Evolutionary conservation across 2,888 invertebrate genomes (phyloP).

Genomic region (Drosophila anceps): DNA sequence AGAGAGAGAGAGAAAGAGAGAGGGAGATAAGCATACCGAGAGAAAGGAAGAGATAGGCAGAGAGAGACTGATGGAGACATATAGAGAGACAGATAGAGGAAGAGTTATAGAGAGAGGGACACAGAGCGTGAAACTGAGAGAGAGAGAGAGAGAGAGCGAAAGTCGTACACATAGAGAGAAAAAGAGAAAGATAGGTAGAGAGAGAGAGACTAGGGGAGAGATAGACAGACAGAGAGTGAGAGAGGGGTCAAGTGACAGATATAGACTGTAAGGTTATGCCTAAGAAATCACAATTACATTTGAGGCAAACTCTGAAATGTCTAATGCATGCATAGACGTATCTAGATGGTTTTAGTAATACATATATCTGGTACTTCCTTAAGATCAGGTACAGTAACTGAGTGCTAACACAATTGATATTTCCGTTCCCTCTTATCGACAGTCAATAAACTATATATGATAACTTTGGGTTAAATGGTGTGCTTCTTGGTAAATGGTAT

Average conservation of each 20-base stretch:
- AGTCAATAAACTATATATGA: neutral
- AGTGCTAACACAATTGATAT: neutral
- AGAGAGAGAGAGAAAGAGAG: neutral
- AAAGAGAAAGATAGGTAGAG: neutral
- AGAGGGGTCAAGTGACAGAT: too few relatives aligned
- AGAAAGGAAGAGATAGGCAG: neutral
- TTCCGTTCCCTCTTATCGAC: neutral
- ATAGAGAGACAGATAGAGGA: neutral
- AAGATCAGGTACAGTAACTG: neutral
- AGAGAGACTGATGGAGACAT: neutral
- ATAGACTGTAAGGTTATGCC: too few relatives aligned
- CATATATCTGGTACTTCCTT: too few relatives aligned
- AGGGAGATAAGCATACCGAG: neutral
- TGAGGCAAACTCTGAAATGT: too few relatives aligned
- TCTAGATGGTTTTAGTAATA: too few relatives aligned
- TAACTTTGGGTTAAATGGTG: neutral
- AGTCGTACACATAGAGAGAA: neutral
- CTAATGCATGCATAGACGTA: too few relatives aligned
- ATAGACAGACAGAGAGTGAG: neutral
- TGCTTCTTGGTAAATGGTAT: neutral
- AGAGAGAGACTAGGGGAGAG: too few relatives aligned
- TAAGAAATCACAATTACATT: too few relatives aligned
- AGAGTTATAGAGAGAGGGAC: neutral
- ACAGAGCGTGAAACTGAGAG: neutral
- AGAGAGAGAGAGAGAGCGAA: neutral